Conservation (phyloP, 2,113 vertebrate species). For the Rhinichthys klamathensis region DNA sequence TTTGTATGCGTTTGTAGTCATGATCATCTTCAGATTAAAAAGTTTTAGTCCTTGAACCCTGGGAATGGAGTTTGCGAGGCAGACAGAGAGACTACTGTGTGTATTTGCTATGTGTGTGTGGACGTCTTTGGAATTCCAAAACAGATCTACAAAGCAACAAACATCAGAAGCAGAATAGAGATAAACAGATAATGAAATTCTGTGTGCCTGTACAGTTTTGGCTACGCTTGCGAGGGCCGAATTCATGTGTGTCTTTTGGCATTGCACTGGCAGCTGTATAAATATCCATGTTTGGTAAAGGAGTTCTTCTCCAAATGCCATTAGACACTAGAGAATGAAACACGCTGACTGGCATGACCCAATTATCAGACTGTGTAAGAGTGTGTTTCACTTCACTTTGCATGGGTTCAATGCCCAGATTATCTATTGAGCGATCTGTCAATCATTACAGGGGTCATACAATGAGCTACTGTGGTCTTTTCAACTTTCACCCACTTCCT, state of each 20-base stretch:
- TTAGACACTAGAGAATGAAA: background rate
- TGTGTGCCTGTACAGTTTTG: background rate
- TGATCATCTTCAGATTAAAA: constrained; percentile 10
- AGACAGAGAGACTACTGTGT: constrained; percentile 1
- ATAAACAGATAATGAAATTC: background rate
- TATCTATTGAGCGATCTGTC: constrained; percentile 57
- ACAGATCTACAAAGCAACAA: constrained; percentile 5
- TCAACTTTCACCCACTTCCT: constrained; percentile 69
- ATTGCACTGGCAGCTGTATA: background rate
- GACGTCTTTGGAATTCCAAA: background rate
- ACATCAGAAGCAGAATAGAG: background rate
- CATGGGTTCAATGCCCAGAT: constrained; percentile 25
- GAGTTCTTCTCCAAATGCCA: constrained; percentile 44
- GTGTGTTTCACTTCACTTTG: background rate
- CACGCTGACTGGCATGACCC: background rate
- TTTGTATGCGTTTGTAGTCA: background rate
- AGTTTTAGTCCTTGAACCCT: constrained; percentile 8
- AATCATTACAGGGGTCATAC: constrained; percentile 63
- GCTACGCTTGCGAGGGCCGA: background rate
- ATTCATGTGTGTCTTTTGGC: background rate
- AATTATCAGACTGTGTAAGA: constrained; percentile 29
- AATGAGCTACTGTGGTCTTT: constrained; percentile 11
- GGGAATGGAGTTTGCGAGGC: background rate
- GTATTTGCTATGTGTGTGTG: background rate
- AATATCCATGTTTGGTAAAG: constrained; percentile 45